Conservation (phyloP, 2,113 vertebrate genomes). For the Scatophagus argus region DNA sequence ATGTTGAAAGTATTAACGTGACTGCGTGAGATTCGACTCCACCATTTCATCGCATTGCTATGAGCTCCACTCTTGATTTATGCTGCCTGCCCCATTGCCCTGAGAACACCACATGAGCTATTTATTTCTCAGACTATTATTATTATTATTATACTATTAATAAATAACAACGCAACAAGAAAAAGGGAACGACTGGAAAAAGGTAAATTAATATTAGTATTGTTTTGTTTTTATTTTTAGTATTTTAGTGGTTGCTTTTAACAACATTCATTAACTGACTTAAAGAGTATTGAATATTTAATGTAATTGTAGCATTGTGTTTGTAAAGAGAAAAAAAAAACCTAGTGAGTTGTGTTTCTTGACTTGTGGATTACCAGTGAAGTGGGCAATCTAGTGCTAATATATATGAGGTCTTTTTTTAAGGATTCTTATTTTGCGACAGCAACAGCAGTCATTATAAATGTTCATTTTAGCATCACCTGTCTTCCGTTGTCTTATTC, state of each 20-base stretch:
- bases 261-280: constrained; percentile 90
- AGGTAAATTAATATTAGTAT: constrained; percentile 87
- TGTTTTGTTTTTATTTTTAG: constrained; percentile 86
- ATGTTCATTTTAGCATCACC: constrained; percentile 92
- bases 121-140: constrained; percentile 86
- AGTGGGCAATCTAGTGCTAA: constrained; percentile 90
- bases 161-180: constrained; percentile 85
- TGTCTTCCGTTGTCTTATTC: constrained; percentile 92
- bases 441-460: constrained; percentile 91
- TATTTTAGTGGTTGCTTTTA: constrained; percentile 90
- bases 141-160: constrained; percentile 84
- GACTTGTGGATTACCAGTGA: constrained; percentile 90
- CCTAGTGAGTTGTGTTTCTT: constrained; percentile 90
- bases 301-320: constrained; percentile 91
- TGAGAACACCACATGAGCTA: constrained; percentile 86
- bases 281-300: constrained; percentile 90
- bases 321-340: constrained; percentile 88
- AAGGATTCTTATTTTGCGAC: constrained; percentile 88
- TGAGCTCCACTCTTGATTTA: constrained; percentile 85
- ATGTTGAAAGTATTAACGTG: constrained; percentile 70
- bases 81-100: constrained; percentile 86
- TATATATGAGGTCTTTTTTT: constrained; percentile 89
- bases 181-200: constrained; percentile 89
- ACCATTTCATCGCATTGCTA: constrained; percentile 80
- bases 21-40: constrained; percentile 59